Conservation (phyloP, 2,797 vertebrate species). For the Manis crassicaudata region DNA sequence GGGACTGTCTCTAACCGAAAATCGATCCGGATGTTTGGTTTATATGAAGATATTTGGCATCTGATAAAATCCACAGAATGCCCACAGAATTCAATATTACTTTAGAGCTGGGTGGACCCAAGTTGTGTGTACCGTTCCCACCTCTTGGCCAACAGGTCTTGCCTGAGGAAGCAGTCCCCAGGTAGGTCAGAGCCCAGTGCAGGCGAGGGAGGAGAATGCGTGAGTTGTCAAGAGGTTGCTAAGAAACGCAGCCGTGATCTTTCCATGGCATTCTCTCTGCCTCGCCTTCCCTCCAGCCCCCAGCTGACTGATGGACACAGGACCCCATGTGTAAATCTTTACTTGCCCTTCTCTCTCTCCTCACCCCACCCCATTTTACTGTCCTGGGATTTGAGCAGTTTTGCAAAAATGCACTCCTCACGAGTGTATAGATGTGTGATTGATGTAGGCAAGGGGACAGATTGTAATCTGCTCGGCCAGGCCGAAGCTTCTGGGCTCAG, state of each 20-base stretch:
- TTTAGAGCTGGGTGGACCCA: neutral
- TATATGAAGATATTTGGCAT: neutral
- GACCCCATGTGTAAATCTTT: neutral
- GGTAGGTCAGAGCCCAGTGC: neutral
- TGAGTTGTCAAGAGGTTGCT: rapidly evolving
- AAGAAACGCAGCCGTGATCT: neutral
- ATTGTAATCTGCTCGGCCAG: rapidly evolving
- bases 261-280: rapidly evolving
- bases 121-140: rapidly evolving
- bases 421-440: rapidly evolving
- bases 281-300: neutral
- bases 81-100: neutral
- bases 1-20: neutral
- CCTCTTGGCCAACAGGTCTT: neutral
- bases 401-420: neutral
- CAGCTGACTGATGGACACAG: rapidly evolving
- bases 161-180: neutral
- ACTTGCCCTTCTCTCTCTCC: neutral
- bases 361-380: neutral
- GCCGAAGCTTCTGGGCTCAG: neutral
- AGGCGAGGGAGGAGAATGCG: too few species aligned
- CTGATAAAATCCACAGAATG: neutral
- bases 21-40: neutral
- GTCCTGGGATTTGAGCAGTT: neutral
- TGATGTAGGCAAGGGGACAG: neutral